Evolutionary conservation across 2,113 vertebrate genomes (phyloP).

Genomic region (Dasypus novemcinctus): DNA sequence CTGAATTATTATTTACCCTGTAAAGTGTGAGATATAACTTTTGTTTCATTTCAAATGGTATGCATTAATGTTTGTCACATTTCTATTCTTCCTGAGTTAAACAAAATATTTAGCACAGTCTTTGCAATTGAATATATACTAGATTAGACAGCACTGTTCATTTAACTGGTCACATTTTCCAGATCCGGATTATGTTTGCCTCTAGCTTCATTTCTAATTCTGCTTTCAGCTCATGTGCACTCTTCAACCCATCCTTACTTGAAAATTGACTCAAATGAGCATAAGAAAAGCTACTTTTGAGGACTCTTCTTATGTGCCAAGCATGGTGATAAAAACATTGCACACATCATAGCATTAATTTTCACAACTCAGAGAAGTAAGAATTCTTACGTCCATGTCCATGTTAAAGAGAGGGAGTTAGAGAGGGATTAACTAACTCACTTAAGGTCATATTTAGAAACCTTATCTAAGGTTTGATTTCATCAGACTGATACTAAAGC

Average conservation of each 20-base stretch:
- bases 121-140: not conserved
- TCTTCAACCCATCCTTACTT: not conserved
- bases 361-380: not conserved
- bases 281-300: not conserved
- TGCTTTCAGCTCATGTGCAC: not conserved
- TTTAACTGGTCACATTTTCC: not conserved
- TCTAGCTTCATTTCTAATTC: not conserved
- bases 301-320: not conserved
- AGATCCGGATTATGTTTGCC: not conserved
- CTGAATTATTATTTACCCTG: not conserved
- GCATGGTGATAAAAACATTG: not conserved
- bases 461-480: not conserved
- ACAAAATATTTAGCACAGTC: not conserved
- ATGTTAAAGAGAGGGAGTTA: not conserved
- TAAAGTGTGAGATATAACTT: not conserved
- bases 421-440: not conserved
- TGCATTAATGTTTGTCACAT: not conserved
- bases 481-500: not conserved
- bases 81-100: not conserved
- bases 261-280: conserved; percentile 1
- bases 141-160: not conserved
- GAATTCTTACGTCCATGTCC: not conserved
- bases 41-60: not conserved
- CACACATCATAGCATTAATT: not conserved
- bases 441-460: not conserved